Conservation (phyloP, 1,140 invertebrate species). For the Asbolus verrucosus region DNA sequence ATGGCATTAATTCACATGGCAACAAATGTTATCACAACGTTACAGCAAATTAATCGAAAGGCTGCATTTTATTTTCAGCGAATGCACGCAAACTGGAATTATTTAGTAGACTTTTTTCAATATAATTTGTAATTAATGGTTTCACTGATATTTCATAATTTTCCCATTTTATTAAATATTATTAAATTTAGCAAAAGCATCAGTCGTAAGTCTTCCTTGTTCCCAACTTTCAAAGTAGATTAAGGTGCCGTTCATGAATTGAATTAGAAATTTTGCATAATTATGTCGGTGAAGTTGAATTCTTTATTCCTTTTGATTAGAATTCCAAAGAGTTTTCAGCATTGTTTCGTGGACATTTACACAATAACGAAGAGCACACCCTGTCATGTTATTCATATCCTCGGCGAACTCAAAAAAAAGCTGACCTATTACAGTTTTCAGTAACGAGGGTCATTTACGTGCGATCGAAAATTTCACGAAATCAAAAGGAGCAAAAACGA, state of each 20-base stretch:
- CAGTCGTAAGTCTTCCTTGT: conserved; percentile 5
- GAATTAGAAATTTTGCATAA: conserved; percentile 40
- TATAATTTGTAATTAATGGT: too few species aligned
- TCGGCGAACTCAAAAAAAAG: neutral
- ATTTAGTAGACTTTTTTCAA: too few species aligned
- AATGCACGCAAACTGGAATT: too few species aligned
- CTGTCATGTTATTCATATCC: conserved; percentile 4
- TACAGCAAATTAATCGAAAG: too few species aligned
- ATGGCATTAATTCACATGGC: conserved; percentile 7
- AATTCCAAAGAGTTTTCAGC: conserved; percentile 22
- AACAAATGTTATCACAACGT: neutral
- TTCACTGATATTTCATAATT: too few species aligned
- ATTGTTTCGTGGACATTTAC: conserved; percentile 21
- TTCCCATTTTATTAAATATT: neutral
- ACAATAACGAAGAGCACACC: neutral
- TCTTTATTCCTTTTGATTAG: conserved; percentile 28
- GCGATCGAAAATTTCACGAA: too few species aligned
- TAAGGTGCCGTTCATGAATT: conserved; percentile 41
- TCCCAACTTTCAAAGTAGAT: conserved; percentile 23
- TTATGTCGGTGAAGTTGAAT: conserved; percentile 25
- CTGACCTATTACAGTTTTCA: too few species aligned
- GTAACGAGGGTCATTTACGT: too few species aligned
- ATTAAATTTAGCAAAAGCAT: conserved; percentile 9
- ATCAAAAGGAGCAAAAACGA: too few species aligned
- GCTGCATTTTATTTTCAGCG: too few species aligned